Base-by-base conservation (phyloP, 2,113 vertebrate genomes). In the Pseudorhombus dupliciocellatus region DNA sequence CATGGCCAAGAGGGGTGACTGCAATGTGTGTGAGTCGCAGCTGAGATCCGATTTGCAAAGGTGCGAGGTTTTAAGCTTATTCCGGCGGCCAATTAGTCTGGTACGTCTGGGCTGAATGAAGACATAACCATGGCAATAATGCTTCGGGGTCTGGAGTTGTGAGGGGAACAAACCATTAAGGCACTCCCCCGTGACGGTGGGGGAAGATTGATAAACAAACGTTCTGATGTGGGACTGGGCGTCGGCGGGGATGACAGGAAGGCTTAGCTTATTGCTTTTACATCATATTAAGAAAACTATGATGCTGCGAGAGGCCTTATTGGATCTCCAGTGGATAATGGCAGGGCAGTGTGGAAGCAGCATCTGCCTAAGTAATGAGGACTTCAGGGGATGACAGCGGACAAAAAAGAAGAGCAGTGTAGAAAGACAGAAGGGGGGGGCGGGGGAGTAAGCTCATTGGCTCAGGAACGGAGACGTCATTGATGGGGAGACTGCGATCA, bases 361-460 rank as follows among this genome's bases (percentile, higher is more conserved):
- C 84, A 84, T 85, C 85, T 89, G 82, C 81, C 79, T 84, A 81
- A 90, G 85, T 91, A 92, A 92, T 90, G 87, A 90, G 86, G 82
- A 87, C 87, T 90, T 88, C 81, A 51, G 87, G 89, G 89, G 82
- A 87, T 77, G 86, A 82, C 70, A 70, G 63, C 78, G 72, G 72
- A 83, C 60, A 2, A 62, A 74, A 67, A 50, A 70, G 61, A 87
- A 72, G 30, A 59, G 51, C 64, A 60, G 68, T 53, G 71, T 46
- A 51, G 67, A 42, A 60, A 6, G 50, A 58, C 34, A 58, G 16
- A 52, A 56, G 59, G 53, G 70, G 55, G 70, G 57, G 59, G 62
- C 52, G 37, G 50, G 61, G 72, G 73, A 75, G 52, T 26, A 80
- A 31, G 68, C 55, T 46, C 48, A 59, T 20, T 48, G 58, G 40